Evolutionary conservation across 1,140 invertebrate species (phyloP).

Genomic region (Galleria mellonella): DNA sequence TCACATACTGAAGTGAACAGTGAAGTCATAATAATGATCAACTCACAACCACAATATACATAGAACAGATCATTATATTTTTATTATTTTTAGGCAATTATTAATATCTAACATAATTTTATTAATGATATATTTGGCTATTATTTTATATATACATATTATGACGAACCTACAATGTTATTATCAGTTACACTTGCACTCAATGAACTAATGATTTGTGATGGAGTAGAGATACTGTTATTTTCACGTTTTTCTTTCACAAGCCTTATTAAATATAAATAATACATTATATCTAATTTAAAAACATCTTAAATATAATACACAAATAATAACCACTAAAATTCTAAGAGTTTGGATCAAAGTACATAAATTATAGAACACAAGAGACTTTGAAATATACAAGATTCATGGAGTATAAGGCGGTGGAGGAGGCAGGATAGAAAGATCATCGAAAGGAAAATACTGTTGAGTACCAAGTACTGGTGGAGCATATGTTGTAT

Average conservation of each 20-base stretch:
- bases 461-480: constrained; percentile 59
- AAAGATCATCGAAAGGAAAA: constrained; percentile 68
- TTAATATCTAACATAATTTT: constrained; percentile 3
- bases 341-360: no score
- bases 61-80: constrained; percentile 22
- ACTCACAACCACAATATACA: constrained; percentile 58
- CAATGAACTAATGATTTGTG: no score
- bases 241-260: no score
- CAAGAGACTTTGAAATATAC: no score
- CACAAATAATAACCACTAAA: no score
- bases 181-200: no score
- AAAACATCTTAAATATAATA: no score
- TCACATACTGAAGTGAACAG: constrained; percentile 49
- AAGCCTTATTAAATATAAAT: neutral
- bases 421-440: constrained; percentile 67
- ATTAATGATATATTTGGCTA: constrained; percentile 9
- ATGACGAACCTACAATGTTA: no score
- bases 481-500: constrained; percentile 52
- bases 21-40: constrained; percentile 26
- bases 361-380: no score
- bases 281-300: no score
- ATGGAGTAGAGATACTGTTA: neutral
- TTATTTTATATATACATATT: neutral
- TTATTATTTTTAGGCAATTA: constrained; percentile 5
- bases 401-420: constrained; percentile 69